These are phyloP conservation scores for Lamprologus ornatipinnis DNA, from an alignment of 2,113 vertebrate genomes.

Conservation along the genomic window DNA sequence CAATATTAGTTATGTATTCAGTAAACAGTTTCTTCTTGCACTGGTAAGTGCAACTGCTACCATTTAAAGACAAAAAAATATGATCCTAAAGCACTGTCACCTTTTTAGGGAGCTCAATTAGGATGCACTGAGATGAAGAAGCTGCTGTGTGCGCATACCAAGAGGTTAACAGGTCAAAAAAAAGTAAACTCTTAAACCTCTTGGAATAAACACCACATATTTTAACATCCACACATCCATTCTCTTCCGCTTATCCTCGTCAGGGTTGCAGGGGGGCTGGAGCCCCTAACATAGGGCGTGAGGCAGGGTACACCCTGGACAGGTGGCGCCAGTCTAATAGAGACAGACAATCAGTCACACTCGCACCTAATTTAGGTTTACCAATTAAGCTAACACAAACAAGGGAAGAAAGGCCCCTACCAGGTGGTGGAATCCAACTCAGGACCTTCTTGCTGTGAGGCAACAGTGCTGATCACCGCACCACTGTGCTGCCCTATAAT, in stretches of 20 bases:
- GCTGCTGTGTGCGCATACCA: background rate
- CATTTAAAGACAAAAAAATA: background rate
- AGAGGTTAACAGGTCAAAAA: background rate
- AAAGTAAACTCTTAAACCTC: background rate
- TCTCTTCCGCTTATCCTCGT: background rate
- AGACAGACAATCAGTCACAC: background rate
- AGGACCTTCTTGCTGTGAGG: background rate
- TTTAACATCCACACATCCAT: background rate
- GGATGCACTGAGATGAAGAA: background rate
- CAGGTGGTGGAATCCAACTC: background rate
- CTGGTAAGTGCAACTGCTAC: background rate
- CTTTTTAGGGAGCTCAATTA: background rate
- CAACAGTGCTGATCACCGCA: background rate
- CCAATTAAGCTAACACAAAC: background rate
- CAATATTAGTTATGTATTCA: background rate
- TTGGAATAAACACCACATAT: background rate
- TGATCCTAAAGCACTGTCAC: background rate
- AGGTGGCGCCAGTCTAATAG: background rate
- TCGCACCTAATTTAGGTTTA: background rate
- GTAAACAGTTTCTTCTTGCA: background rate
- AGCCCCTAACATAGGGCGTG: background rate
- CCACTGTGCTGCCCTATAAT: background rate
- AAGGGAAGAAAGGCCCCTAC: background rate
- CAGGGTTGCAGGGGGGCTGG: accelerated
- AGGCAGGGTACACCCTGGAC: background rate